A percentile compares a stretch with the other conserved stretches of the same genome.
These are phyloP conservation scores for Lanius ludovicianus DNA, from an alignment of 2,113 vertebrate species.

Conservation along the genomic window DNA sequence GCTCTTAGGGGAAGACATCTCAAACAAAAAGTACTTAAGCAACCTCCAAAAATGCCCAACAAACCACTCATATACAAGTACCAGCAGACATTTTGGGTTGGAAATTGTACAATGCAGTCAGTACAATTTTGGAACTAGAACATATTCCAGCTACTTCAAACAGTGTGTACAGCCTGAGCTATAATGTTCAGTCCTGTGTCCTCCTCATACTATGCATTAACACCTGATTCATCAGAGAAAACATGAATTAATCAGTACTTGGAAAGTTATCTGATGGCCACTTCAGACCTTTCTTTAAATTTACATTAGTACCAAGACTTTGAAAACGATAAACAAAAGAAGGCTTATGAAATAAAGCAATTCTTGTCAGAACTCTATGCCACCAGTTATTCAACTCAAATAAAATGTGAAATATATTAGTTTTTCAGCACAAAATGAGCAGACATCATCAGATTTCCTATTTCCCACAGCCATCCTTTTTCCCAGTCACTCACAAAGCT, in stretches of 20 bases:
- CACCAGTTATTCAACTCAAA: neutral
- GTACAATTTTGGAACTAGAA: neutral
- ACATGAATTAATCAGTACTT: neutral
- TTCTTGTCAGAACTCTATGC: neutral
- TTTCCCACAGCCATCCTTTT: neutral
- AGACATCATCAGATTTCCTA: neutral
- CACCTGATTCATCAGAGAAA: neutral
- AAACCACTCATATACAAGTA: neutral
- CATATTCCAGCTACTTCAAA: neutral
- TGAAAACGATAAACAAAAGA: neutral
- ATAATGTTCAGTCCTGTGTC: neutral
- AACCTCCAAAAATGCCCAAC: neutral
- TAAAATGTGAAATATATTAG: neutral
- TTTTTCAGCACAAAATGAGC: neutral
- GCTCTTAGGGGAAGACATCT: neutral
- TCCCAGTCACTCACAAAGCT: neutral
- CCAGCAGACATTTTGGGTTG: neutral
- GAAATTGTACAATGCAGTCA: neutral
- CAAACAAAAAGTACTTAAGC: neutral
- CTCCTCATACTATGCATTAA: neutral
- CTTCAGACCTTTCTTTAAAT: neutral
- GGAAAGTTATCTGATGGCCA: neutral
- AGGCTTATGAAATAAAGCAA: neutral
- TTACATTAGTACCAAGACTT: neutral
- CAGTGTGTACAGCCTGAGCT: rapidly evolving